These are phyloP conservation scores for Ophonus ardosiacus DNA, from an alignment of 2,888 invertebrate genomes.

Conservation along the genomic window DNA sequence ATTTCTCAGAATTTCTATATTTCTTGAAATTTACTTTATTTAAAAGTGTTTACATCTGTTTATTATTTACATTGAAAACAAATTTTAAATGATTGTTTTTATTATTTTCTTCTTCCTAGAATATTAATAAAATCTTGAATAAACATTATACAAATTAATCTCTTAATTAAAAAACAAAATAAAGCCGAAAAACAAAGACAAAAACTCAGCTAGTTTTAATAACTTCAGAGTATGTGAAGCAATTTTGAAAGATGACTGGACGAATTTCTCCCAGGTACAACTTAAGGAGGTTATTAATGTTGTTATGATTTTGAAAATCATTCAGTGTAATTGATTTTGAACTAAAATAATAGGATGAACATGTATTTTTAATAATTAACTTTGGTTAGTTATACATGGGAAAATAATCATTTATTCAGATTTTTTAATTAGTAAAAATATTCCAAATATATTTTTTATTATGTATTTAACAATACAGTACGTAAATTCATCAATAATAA, in stretches of 20 bases:
- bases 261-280: neutral
- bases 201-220: neutral
- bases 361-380: conserved; percentile 1
- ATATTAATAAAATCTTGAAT: no score
- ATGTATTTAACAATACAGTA: neutral
- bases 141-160: conserved; percentile 1
- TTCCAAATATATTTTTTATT: neutral
- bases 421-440: neutral
- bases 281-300: neutral
- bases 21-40: no score
- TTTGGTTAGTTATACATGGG: no score
- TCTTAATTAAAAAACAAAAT: conserved; percentile 30
- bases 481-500: no score
- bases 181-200: neutral
- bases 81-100: no score
- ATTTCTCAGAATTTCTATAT: no score
- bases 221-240: neutral
- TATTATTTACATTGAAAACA: no score
- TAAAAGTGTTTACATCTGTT: no score
- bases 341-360: neutral
- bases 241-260: conserved; percentile 15
- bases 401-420: no score
- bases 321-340: conserved; percentile 1
- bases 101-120: no score
- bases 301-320: conserved; percentile 31